These are phyloP conservation scores for Cryptocephalus moraei DNA, from an alignment of 2,888 invertebrate species.

Conservation along the genomic window DNA sequence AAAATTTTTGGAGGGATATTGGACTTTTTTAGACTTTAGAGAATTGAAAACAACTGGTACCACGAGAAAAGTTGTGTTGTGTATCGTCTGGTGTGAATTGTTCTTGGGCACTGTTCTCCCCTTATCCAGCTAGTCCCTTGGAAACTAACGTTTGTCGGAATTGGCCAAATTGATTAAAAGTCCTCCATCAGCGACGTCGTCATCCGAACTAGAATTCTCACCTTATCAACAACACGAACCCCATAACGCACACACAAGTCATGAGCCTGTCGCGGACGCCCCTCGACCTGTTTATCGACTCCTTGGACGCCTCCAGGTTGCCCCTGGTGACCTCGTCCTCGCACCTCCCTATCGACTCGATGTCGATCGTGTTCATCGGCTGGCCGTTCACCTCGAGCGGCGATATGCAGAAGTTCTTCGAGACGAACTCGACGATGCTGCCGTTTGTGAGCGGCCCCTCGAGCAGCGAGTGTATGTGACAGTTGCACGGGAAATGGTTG, in stretches of 20 bases:
- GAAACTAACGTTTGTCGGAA: too few relatives aligned
- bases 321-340: conserved; percentile 57
- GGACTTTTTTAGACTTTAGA: too few relatives aligned
- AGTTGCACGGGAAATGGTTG: conserved; percentile 83
- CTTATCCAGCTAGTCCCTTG: too few relatives aligned
- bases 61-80: too few relatives aligned
- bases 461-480: conserved; percentile 67
- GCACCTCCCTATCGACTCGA: conserved; percentile 55
- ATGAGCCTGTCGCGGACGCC: conserved; percentile 9
- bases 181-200: neutral
- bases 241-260: conserved; percentile 15
- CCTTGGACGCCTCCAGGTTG: conserved; percentile 47
- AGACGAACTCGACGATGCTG: conserved; percentile 54
- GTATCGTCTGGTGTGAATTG: too few relatives aligned
- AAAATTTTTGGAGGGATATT: too few relatives aligned
- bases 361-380: conserved; percentile 57
- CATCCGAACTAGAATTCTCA: neutral
- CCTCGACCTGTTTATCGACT: conserved; percentile 9
- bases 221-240: neutral
- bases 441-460: conserved; percentile 65
- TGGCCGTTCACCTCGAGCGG: conserved; percentile 74
- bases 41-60: too few relatives aligned
- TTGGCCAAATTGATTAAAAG: too few relatives aligned
- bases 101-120: too few relatives aligned
- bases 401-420: conserved; percentile 76